phyloP scores from a whole-genome alignment of 2,113 vertebrate species.

The Rhineura floridana region DNA sequence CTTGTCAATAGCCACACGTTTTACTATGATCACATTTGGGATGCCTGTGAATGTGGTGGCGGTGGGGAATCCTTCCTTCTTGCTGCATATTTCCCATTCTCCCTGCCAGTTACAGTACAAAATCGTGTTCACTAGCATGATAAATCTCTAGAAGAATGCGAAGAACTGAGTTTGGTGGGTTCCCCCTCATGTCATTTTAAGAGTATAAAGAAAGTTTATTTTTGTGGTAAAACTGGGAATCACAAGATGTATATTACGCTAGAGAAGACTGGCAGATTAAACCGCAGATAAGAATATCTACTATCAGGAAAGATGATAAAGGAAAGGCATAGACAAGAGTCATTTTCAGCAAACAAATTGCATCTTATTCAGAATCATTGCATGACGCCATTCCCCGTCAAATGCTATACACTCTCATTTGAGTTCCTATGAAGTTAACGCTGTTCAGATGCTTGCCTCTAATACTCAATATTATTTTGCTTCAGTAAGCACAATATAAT shows the following conservation, averaged over 20 bases:
- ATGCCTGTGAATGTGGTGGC: neutral
- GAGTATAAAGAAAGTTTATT: constrained; percentile 58
- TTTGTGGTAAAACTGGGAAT: constrained; percentile 63
- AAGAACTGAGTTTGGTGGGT: constrained; percentile 42
- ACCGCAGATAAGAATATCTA: constrained; percentile 59
- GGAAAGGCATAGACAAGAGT: constrained; percentile 46
- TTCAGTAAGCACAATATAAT: constrained; percentile 37
- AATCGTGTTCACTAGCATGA: constrained; percentile 26
- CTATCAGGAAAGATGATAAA: constrained; percentile 46
- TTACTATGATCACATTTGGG: neutral
- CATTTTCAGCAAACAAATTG: constrained; percentile 53
- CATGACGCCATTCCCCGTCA: constrained; percentile 18
- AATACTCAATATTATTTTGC: constrained; percentile 37
- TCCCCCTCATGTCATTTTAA: constrained; percentile 51
- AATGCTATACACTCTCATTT: constrained; percentile 21
- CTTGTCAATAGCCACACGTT: neutral
- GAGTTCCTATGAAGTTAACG: constrained; percentile 53
- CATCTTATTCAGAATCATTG: constrained; percentile 47
- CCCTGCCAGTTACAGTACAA: neutral
- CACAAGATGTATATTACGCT: constrained; percentile 41
- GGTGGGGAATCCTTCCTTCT: neutral
- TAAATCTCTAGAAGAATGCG: constrained; percentile 33
- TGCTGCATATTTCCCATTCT: neutral
- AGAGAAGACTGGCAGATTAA: constrained; percentile 58
- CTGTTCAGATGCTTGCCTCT: constrained; percentile 36